Percentiles rank a stretch among this genome's conserved stretches.
Conservation (phyloP, 2,888 invertebrate species). For the Nasonovia ribisnigri region DNA sequence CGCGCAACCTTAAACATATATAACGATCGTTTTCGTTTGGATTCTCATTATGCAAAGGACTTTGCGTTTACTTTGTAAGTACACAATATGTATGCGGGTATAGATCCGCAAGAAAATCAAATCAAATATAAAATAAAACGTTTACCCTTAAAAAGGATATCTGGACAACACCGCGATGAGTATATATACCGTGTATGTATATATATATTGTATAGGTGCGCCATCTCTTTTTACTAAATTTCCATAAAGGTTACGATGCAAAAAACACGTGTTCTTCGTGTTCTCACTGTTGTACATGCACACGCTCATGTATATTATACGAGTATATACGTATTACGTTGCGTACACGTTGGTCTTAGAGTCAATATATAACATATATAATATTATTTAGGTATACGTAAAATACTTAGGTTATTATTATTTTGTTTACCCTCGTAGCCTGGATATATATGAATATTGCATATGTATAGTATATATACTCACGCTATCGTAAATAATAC, state of each 20-base stretch:
- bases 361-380: conserved; percentile 7
- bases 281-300: not conserved
- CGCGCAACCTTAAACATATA: not conserved
- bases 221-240: conserved; percentile 4
- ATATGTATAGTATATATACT: not conserved
- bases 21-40: not conserved
- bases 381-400: not conserved
- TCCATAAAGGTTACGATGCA: conserved; percentile 9
- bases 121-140: conserved; percentile 44
- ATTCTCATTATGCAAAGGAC: not conserved
- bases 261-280: conserved; percentile 16
- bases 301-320: not conserved
- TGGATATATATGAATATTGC: not conserved
- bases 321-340: not conserved
- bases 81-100: conserved; percentile 53
- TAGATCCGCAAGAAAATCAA: conserved; percentile 17
- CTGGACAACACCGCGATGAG: conserved; percentile 1
- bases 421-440: not conserved
- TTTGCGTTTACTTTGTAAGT: not conserved
- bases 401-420: not conserved
- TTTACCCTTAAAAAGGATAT: conserved; percentile 27
- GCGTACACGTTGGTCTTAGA: not conserved
- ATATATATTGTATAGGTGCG: not conserved
- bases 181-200: not conserved
- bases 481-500: not conserved